Percentiles rank a stretch among this genome's conserved stretches.
These are phyloP conservation scores for Heloderma charlesbogerti DNA, from an alignment of 2,113 vertebrate genomes.

Conservation along the genomic window DNA sequence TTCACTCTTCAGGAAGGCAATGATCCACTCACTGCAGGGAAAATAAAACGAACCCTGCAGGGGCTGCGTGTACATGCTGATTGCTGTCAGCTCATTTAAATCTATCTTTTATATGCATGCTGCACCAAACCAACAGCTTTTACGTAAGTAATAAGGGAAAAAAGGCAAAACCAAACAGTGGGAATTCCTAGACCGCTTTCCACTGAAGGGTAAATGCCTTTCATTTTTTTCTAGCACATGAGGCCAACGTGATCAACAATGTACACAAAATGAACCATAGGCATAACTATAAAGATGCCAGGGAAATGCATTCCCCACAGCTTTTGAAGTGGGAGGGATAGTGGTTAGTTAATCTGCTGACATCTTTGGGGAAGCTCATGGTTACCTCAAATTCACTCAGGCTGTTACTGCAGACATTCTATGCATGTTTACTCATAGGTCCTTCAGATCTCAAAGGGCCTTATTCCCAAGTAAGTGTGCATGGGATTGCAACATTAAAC, in stretches of 20 bases:
- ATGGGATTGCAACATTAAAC: not conserved
- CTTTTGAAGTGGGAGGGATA: not conserved
- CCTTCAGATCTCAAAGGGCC: not conserved
- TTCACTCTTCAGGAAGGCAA: not conserved
- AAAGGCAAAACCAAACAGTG: conserved; percentile 40
- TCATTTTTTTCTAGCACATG: conserved; percentile 54
- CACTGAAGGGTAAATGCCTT: conserved; percentile 53
- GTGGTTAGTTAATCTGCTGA: not conserved
- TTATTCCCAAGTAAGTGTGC: not conserved
- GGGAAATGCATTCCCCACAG: not conserved
- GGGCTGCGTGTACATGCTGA: not conserved
- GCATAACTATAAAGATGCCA: not conserved
- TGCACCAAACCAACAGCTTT: conserved; percentile 41
- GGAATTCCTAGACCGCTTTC: conserved; percentile 24
- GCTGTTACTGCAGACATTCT: not conserved
- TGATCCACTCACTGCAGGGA: not conserved
- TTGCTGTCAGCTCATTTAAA: conserved; percentile 28
- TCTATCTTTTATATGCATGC: conserved; percentile 30
- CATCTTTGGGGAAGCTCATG: not conserved
- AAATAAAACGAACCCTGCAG: conserved; percentile 1
- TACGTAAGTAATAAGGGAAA: conserved; percentile 49
- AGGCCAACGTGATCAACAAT: conserved; percentile 48
- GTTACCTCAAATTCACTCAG: not conserved
- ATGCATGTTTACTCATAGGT: not conserved
- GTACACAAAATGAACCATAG: not conserved